A percentile compares a stretch with the other conserved stretches of the same genome.
These are phyloP conservation scores for Tenodera sinensis DNA, from an alignment of 2,888 invertebrate species.

Conservation along the genomic window DNA sequence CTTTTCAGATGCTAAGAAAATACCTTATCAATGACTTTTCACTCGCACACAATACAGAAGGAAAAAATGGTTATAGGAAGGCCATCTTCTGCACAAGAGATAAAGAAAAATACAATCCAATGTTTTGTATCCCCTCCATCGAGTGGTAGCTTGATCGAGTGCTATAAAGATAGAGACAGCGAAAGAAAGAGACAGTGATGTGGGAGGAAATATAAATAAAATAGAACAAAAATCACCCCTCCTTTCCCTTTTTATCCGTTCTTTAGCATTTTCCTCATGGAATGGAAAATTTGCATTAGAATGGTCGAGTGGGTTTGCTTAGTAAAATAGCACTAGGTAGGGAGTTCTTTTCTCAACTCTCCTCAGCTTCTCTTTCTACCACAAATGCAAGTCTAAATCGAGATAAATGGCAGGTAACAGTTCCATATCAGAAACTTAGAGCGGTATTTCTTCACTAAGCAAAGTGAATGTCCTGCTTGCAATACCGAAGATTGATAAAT, in stretches of 20 bases:
- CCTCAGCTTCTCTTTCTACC: neutral
- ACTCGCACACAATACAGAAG: neutral
- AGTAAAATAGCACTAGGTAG: neutral
- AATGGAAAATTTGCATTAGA: neutral
- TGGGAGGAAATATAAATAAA: neutral
- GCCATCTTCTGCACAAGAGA: neutral
- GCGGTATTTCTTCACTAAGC: neutral
- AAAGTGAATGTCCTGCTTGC: neutral
- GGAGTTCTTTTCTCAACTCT: neutral
- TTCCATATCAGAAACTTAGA: neutral
- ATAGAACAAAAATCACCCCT: neutral
- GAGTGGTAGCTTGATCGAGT: neutral
- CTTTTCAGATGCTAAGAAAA: slow-evolving; percentile 6
- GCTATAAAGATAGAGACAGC: neutral
- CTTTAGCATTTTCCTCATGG: neutral
- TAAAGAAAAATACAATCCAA: neutral
- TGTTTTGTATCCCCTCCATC: neutral
- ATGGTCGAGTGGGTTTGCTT: neutral
- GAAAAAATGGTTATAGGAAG: neutral
- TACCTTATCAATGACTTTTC: slow-evolving; percentile 8
- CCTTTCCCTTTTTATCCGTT: neutral
- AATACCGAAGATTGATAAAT: too few species aligned
- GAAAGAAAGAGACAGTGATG: neutral
- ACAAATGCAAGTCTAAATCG: neutral
- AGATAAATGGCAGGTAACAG: neutral